These are phyloP conservation scores for Melanostigma gelatinosum DNA, from an alignment of 2,113 vertebrate genomes.

Conservation along the genomic window DNA sequence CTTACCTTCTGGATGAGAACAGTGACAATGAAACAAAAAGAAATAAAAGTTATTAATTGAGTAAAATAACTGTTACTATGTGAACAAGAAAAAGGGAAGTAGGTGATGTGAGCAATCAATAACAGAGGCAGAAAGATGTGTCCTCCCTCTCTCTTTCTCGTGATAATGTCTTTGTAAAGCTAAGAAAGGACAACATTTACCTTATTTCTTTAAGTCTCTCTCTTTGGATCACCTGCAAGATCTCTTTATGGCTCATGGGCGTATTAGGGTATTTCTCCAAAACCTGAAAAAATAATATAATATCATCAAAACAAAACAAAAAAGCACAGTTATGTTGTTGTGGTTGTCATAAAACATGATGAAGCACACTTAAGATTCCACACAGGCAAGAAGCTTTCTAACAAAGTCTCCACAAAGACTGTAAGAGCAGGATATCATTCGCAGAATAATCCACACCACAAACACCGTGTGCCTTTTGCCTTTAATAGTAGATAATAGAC, in stretches of 20 bases:
- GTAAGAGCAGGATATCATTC: not conserved
- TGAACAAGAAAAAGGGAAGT: conserved; percentile 46
- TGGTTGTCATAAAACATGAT: not conserved
- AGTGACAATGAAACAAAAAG: conserved; percentile 83
- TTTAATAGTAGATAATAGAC: not conserved
- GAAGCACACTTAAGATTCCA: not conserved
- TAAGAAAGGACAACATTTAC: conserved; percentile 74
- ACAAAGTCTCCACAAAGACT: not conserved
- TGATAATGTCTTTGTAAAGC: conserved; percentile 8
- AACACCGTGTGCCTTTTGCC: not conserved
- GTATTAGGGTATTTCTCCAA: conserved; percentile 99
- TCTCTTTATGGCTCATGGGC: conserved; percentile 99
- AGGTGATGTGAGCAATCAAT: conserved; percentile 29
- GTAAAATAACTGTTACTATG: conserved; percentile 47
- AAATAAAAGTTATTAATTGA: conserved; percentile 78
- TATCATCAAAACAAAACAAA: not conserved
- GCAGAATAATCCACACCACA: conserved; percentile 12
- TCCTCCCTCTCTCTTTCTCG: not conserved
- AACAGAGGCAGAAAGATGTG: conserved; percentile 13
- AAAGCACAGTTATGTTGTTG: not conserved
- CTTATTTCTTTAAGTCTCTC: conserved; percentile 98
- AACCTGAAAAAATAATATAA: conserved; percentile 82
- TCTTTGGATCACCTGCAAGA: conserved; percentile 97
- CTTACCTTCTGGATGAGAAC: conserved; percentile 88
- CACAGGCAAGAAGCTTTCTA: not conserved